phyloP scores from a whole-genome alignment of 2,797 vertebrate species.

The Mareca strepera region DNA sequence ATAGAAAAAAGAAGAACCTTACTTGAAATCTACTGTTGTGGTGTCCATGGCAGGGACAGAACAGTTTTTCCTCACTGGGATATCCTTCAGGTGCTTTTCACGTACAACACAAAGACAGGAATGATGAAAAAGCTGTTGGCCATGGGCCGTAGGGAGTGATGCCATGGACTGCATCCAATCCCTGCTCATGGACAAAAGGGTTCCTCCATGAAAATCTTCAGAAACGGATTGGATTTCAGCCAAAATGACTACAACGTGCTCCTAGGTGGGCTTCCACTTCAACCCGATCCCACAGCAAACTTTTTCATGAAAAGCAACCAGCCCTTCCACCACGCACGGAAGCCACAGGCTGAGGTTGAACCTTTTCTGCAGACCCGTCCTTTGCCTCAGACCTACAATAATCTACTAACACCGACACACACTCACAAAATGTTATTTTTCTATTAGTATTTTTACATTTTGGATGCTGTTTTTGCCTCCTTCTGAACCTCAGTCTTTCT shows the following conservation, averaged over 20 bases:
- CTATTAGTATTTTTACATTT: background rate
- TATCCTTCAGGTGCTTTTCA: background rate
- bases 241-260: background rate
- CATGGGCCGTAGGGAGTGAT: background rate
- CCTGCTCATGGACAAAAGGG: background rate
- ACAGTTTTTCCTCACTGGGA: background rate
- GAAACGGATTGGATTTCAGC: background rate
- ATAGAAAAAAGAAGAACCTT: background rate
- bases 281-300: background rate
- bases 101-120: background rate
- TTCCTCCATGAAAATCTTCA: background rate
- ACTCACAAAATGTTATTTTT: background rate
- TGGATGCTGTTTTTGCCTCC: background rate
- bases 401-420: background rate
- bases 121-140: background rate
- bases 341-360: background rate
- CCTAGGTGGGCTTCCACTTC: background rate
- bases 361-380: background rate
- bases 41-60: background rate
- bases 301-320: background rate
- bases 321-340: background rate
- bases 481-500: background rate
- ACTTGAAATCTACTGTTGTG: background rate
- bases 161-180: background rate
- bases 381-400: background rate